phyloP scores from a whole-genome alignment of 2,113 vertebrate species.

The Salvelinus namaycush region DNA sequence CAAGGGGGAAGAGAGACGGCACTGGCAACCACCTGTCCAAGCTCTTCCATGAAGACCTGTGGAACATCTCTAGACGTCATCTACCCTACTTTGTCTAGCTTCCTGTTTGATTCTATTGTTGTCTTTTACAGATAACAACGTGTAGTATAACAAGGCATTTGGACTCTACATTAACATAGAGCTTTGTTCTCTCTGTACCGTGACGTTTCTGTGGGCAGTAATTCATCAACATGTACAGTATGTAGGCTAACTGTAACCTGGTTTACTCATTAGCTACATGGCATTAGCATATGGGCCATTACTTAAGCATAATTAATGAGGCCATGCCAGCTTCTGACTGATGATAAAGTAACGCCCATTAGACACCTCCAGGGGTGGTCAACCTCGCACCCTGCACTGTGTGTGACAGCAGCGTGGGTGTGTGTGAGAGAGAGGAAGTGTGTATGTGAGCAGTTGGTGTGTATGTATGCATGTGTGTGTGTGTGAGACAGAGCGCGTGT shows the following conservation, averaged over 20 bases:
- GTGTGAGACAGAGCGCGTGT: neutral
- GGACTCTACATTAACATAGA: too few relatives aligned
- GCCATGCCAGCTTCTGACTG: conserved; percentile 35
- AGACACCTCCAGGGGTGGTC: conserved; percentile 38
- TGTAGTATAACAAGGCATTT: too few relatives aligned
- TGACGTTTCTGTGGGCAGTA: too few relatives aligned
- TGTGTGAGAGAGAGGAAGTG: too few relatives aligned
- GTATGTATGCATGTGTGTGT: neutral
- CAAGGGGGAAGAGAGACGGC: too few relatives aligned
- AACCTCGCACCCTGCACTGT: neutral
- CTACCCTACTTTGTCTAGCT: too few relatives aligned
- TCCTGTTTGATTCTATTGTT: too few relatives aligned
- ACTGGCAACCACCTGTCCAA: neutral
- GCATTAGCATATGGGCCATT: conserved; percentile 30
- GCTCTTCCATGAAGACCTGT: too few relatives aligned
- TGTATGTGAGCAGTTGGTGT: too few relatives aligned
- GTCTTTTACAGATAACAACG: too few relatives aligned
- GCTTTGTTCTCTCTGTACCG: too few relatives aligned
- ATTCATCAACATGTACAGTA: neutral
- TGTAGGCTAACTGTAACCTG: conserved; percentile 14
- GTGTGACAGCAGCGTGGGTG: neutral
- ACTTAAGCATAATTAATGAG: conserved; percentile 49
- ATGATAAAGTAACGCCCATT: conserved; percentile 33
- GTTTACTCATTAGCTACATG: conserved; percentile 22
- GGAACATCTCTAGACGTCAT: too few relatives aligned